phyloP scores from a whole-genome alignment of 2,888 invertebrate genomes.

The Plebejus argus region DNA sequence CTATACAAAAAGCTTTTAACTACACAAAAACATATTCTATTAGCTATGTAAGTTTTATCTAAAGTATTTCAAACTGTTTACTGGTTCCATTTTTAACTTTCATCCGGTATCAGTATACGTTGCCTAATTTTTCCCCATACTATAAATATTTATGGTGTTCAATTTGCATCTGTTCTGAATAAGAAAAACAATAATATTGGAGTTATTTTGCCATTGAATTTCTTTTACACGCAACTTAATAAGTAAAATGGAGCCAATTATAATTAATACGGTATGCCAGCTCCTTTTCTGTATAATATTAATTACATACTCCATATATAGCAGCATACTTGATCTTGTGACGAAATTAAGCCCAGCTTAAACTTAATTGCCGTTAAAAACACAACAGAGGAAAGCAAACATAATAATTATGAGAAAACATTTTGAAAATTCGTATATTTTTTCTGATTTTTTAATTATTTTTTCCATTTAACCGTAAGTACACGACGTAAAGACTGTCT shows the following conservation, averaged over 20 bases:
- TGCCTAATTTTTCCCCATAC: not conserved
- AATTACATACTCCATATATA: slow-evolving; percentile 33
- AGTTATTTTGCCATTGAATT: slow-evolving; percentile 25
- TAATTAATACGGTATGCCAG: slow-evolving; percentile 36
- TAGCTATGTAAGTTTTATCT: not conserved
- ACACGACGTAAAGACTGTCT: not conserved
- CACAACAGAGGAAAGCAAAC: slow-evolving; percentile 8
- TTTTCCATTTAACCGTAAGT: not conserved
- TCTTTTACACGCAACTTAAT: slow-evolving; percentile 34
- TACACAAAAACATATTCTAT: not conserved
- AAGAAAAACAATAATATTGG: slow-evolving; percentile 25
- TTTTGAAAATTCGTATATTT: not conserved
- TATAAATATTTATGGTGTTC: slow-evolving; percentile 12
- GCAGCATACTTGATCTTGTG: slow-evolving; percentile 29
- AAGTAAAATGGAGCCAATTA: slow-evolving; percentile 36
- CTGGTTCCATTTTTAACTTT: not conserved
- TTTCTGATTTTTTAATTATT: not conserved
- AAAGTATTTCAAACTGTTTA: not conserved
- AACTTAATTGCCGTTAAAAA: slow-evolving; percentile 10
- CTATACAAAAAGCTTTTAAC: not conserved
- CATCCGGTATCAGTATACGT: not conserved
- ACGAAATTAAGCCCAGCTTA: slow-evolving; percentile 26
- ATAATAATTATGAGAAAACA: slow-evolving; percentile 39
- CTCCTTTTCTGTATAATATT: slow-evolving; percentile 33
- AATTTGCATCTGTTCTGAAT: slow-evolving; percentile 1